These are phyloP conservation scores for Camptogramma bilineatum DNA, from an alignment of 2,888 invertebrate genomes.

Conservation along the genomic window DNA sequence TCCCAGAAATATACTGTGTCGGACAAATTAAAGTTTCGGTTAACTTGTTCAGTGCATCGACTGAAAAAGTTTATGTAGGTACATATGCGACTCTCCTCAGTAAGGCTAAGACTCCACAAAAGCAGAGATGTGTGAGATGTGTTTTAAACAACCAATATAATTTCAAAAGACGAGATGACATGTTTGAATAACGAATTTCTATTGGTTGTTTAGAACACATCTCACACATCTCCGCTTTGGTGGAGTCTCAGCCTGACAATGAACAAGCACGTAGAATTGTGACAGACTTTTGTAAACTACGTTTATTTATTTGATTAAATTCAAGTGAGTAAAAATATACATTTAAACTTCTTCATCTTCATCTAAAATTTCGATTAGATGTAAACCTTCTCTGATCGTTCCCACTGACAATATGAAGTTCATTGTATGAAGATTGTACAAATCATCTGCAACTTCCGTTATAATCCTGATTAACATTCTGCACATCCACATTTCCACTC, in stretches of 20 bases:
- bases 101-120: no score
- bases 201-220: no score
- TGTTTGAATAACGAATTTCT: no score
- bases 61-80: constrained; percentile 16
- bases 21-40: constrained; percentile 46
- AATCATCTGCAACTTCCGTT: constrained; percentile 63
- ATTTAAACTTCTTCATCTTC: constrained; percentile 63
- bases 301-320: no score
- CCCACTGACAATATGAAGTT: constrained; percentile 74
- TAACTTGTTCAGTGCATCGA: constrained; percentile 51
- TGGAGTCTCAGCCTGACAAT: no score
- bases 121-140: no score
- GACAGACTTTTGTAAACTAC: no score
- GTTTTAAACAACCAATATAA: no score
- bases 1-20: constrained; percentile 49
- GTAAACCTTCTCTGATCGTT: constrained; percentile 65
- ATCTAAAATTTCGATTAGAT: constrained; percentile 71
- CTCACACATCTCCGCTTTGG: no score
- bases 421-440: constrained; percentile 70
- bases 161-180: no score
- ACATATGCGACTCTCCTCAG: no score
- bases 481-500: constrained; percentile 73
- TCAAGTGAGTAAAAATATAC: background rate
- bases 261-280: no score
- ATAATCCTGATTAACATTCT: constrained; percentile 69